Evolutionary conservation across 2,888 invertebrate species (phyloP), one percentile per base, ranked within the genome.

Genomic region (Diploptera punctata): DNA sequence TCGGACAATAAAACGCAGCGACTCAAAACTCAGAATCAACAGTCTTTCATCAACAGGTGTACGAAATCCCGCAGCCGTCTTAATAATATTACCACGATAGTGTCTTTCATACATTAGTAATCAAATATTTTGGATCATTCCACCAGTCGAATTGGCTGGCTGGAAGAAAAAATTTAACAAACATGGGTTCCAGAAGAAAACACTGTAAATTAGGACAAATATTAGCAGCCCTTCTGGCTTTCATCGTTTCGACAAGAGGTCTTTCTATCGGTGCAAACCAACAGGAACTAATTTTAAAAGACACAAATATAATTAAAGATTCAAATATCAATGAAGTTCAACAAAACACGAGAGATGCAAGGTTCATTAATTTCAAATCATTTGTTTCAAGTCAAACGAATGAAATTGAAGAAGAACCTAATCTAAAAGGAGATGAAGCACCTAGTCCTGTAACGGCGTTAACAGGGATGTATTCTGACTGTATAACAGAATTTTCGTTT

Each of bases 401-500:
- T 47, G 70, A 70, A 31, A 54, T 73, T 19, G 73, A 73, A 44
- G 44, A 44, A 52, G 73, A 67, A 9, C 33, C 60, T 7, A 65
- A 13, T 4, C 26, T 33, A 10, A 70, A 54, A n/a, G 26, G 21
- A 10, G 24, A 65, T 24, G 47, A 47, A 13, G 62, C 61, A 2
- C 31, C 38, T 29, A 52, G 68, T 70, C 69, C 77, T 7, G 77
- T 83, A 78, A 76, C 86, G 81, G 82, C 83, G 43, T 81, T 89
- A 77, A 80, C 86, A 79, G 82, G 86, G 78, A 83, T 88, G 76
- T 86, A 89, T 81, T 74, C 83, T 49, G 82, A 88, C 75, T 90
- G 89, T 77, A 81, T 89, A 57, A 70, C 87, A 29, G 84, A 85
- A 77, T 79, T 89, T 1, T 89, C 89, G 0, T 85, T 87, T 72